Evolutionary conservation across 2,797 vertebrate species (phyloP), one percentile per base, ranked within the genome.

Genomic region (Halcyon badia): DNA sequence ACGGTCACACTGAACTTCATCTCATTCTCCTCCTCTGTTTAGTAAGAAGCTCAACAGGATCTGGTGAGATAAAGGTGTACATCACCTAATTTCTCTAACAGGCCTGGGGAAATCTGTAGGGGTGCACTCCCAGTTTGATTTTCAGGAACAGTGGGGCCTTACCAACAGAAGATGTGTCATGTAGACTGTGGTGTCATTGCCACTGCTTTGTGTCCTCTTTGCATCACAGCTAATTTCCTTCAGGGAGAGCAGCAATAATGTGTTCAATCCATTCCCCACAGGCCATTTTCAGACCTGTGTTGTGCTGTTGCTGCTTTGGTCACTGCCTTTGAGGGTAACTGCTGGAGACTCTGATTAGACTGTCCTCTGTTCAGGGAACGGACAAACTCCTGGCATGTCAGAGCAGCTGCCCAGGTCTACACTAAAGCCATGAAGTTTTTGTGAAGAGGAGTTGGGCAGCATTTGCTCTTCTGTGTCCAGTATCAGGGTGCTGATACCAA

Each of bases 201-300:
- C 66, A 37, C 24, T 25, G 30, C 3, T 1, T 68, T 62, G 13
- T 1, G 0, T 46, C 28, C 35, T 26, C 41, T 95, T 66, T 54
- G 13, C 3, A 2, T 54, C 48, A 42, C 70, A 66, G 15, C 24
- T 65, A 3, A 26, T 89, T 90, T 49, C 81, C 62, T 62, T 61
- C 62, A 54, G 70, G 18, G 31, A 60, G 24, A 71, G 24, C 61
- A 76, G 44, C n/a, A 83, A 2, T 30, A 22, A 16, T 14, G 14
- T 0, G 0, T 37, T 66, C 48, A 35, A 28, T 58, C 24, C 8
- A 3, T 77, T 92, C 26, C 21, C 24, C 31, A 12, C 31, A 33
- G 31, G 31, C 39, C 10, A 14, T 68, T 81, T 80, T 66, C 33
- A 76, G 70, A 35, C 25, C 31, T 35, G 10, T 11, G 3, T 60